A percentile compares a stretch with the other conserved stretches of the same genome.
Conservation (phyloP, 1,140 invertebrate species). For the Archegozetes longisetosus region DNA sequence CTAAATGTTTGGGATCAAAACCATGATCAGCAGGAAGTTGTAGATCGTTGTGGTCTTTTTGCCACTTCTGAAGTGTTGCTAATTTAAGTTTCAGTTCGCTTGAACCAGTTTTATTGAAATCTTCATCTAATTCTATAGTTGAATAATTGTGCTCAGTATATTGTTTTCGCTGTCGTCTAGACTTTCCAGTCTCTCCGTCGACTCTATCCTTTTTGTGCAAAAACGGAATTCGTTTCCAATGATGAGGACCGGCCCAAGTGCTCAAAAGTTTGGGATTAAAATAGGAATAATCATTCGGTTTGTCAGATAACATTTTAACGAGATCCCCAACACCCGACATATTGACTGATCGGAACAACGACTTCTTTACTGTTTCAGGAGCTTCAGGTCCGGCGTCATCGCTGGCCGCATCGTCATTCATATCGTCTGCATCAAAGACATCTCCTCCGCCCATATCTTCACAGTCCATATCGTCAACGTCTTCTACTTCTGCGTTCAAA, state of each 20-base stretch:
- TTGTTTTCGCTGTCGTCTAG: not conserved
- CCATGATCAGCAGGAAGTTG: not conserved
- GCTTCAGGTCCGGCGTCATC: not conserved
- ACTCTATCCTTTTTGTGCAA: not conserved
- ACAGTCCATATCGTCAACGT: not conserved
- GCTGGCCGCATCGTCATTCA: not conserved
- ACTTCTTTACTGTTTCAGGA: not conserved
- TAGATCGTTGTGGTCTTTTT: not conserved
- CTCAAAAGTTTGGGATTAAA: conserved; percentile 37
- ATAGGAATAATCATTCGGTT: conserved; percentile 50
- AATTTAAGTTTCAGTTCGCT: not conserved
- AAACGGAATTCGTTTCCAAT: conserved; percentile 36
- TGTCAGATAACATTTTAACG: not conserved
- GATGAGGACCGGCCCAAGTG: conserved; percentile 55
- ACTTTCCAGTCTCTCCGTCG: not conserved
- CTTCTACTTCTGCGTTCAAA: conserved; percentile 5
- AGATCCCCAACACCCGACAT: not conserved
- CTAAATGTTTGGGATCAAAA: not conserved
- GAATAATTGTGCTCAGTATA: not conserved
- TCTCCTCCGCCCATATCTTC: not conserved
- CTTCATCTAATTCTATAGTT: not conserved
- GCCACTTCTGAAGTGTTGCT: not conserved
- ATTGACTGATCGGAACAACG: not conserved
- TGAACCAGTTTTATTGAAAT: not conserved
- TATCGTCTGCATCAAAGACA: not conserved